Percentiles rank a stretch among this genome's conserved stretches.
phyloP scores from a whole-genome alignment of 2,113 vertebrate genomes.

The Dendropsophus ebraccatus region DNA sequence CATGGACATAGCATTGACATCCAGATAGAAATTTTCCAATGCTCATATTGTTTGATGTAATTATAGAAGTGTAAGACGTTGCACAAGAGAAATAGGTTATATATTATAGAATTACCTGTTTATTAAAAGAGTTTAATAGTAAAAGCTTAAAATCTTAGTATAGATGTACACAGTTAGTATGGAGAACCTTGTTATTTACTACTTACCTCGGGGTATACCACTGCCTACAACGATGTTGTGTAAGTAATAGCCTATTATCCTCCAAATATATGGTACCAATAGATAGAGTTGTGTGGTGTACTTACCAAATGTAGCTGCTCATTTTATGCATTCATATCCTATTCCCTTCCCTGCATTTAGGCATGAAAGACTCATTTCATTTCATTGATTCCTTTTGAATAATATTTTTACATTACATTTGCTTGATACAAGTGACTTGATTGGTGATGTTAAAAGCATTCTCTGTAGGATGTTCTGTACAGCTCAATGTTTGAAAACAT shows the following conservation, averaged over 20 bases:
- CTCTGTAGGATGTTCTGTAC: conserved; percentile 26
- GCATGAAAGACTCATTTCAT: conserved; percentile 36
- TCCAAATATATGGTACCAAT: background rate
- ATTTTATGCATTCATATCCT: conserved; percentile 23
- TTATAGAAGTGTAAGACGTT: background rate
- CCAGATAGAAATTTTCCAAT: background rate
- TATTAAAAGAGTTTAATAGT: no score
- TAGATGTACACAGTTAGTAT: background rate
- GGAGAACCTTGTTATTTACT: background rate
- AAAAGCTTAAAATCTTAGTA: no score
- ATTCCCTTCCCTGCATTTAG: background rate
- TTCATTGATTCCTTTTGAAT: conserved; percentile 44
- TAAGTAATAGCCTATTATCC: background rate
- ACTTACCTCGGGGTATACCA: background rate
- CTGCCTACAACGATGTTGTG: no score
- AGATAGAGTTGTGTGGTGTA: background rate
- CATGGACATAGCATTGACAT: no score
- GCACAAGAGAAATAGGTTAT: no score
- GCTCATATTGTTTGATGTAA: background rate
- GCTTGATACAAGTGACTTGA: conserved; percentile 2
- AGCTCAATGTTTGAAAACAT: conserved; percentile 44
- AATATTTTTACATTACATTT: conserved; percentile 33
- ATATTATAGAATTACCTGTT: no score
- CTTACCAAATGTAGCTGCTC: background rate
- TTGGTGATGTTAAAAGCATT: conserved; percentile 45